Base-by-base conservation (phyloP, 2,113 vertebrate genomes). In the Epinephelus fuscoguttatus region DNA sequence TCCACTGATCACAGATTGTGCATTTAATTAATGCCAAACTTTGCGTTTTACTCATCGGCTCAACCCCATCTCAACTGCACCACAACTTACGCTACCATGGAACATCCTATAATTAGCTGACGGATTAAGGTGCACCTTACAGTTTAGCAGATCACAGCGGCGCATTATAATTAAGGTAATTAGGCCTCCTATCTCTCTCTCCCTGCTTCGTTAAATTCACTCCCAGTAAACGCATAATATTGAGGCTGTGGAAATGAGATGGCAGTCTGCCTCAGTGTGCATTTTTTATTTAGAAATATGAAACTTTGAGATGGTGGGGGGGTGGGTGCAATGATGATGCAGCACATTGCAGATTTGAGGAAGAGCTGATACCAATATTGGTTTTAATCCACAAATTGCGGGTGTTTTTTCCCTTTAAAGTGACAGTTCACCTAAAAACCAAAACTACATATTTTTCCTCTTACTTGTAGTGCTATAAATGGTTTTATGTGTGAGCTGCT, bases 101-200 rank as follows among this genome's bases (percentile, higher is more conserved):
- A 87, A 88, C 85, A 75, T 87, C 78, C 80, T 69, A 52, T 93
- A 94, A 94, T 95, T 92, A 90, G 85, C 85, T 82, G 63, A 64
- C 61, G 75, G 88, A 93, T 95, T 87, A 91, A 88, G 92, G 92
- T 94, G 91, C 87, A 83, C 84, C 89, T 92, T 84, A 89, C 88
- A 87, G 89, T 95, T 95, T 94, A 92, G 87, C 84, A 88, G 85
- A 92, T 91, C 88, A 75, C 88, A 86, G 91, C 69, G 77, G 59
- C 79, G 42, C 77, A 80, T 87, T 92, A 80, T 94, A 93, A 94
- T 95, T 88, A 91, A 91, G 88, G 85, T 93, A 92, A 95, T 95
- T 95, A 94, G 62, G 75, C 62, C 50, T 70, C 78, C 84, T 89
- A 88, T 87, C 86, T 66, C 70, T 72, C 80, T 87, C 80, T 84